Evolutionary conservation across 2,113 vertebrate species (phyloP).

Genomic region (Motacilla alba): DNA sequence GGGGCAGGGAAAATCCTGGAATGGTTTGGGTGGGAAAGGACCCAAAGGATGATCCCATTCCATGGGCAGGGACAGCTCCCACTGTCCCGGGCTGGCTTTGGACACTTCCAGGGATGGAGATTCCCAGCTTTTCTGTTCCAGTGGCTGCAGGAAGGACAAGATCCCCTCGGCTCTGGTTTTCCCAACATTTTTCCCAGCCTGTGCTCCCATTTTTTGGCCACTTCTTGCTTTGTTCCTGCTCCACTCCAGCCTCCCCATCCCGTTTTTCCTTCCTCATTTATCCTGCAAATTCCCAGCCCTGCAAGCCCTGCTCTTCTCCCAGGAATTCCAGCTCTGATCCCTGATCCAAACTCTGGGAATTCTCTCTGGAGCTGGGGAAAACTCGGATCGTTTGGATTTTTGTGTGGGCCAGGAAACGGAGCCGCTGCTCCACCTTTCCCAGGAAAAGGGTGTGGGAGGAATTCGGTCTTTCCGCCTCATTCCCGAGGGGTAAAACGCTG

Average conservation of each 20-base stretch:
- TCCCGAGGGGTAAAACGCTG: accelerated
- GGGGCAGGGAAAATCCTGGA: not conserved
- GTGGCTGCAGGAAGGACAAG: not conserved
- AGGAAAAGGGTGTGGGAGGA: conserved; percentile 2
- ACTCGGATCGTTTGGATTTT: not conserved
- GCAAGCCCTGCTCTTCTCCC: not conserved
- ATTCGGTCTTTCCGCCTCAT: not conserved
- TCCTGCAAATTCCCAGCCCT: not conserved
- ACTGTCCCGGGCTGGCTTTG: not conserved
- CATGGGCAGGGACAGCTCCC: not conserved
- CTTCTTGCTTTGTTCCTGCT: not conserved
- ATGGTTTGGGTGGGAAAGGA: not conserved
- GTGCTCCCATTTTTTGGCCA: not conserved
- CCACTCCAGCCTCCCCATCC: not conserved
- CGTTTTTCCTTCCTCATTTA: not conserved
- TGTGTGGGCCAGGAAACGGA: not conserved
- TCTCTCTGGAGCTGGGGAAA: not conserved
- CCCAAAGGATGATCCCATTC: not conserved
- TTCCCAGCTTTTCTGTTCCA: not conserved
- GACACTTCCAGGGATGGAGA: not conserved
- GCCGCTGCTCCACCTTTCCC: not conserved
- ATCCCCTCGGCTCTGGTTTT: accelerated
- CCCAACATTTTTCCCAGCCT: not conserved
- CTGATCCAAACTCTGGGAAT: not conserved
- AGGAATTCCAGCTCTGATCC: not conserved